Conservation (phyloP, 23 tunicate species). For the Pegea sp. region DNA sequence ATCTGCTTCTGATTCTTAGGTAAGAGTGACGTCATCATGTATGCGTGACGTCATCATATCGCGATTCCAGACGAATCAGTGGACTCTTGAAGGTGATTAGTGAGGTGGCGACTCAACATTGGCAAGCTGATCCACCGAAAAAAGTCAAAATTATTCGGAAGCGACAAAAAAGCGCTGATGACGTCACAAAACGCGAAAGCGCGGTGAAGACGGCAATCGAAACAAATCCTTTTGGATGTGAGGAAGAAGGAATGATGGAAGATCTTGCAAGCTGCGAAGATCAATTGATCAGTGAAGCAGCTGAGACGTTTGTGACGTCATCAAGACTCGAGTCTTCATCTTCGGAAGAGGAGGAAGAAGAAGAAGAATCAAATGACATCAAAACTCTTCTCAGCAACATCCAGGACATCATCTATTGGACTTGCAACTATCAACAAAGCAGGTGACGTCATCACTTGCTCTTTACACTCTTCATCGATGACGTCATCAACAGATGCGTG, state of each 20-base stretch:
- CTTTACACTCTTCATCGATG: too few species aligned
- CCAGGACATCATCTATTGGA: slow-evolving; percentile 13
- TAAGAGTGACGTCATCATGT: too few species aligned
- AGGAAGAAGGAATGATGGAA: slow-evolving; percentile 17
- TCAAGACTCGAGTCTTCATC: not conserved
- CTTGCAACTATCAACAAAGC: slow-evolving; percentile 24
- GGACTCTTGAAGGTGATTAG: too few species aligned
- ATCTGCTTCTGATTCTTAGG: slow-evolving; percentile 26
- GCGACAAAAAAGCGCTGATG: not conserved
- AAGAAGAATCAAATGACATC: slow-evolving; percentile 6
- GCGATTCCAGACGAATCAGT: too few species aligned
- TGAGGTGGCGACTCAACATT: too few species aligned
- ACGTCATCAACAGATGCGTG: slow-evolving; percentile 31
- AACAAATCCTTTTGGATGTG: slow-evolving; percentile 3
- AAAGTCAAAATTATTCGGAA: slow-evolving; percentile 1
- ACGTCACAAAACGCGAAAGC: not conserved
- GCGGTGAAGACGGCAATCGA: not conserved
- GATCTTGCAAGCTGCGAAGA: slow-evolving; percentile 51
- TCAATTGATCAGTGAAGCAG: slow-evolving; percentile 30
- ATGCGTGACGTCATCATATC: too few species aligned
- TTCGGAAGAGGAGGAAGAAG: slow-evolving; percentile 6
- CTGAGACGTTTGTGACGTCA: slow-evolving; percentile 15
- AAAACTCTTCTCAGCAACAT: slow-evolving; percentile 3
- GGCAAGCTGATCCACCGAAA: slow-evolving; percentile 7
- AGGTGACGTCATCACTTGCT: too few species aligned